Percentiles rank a stretch among this genome's conserved stretches.
phyloP scores from a whole-genome alignment of 2,113 vertebrate genomes.

The Entomyzon cyanotis region DNA sequence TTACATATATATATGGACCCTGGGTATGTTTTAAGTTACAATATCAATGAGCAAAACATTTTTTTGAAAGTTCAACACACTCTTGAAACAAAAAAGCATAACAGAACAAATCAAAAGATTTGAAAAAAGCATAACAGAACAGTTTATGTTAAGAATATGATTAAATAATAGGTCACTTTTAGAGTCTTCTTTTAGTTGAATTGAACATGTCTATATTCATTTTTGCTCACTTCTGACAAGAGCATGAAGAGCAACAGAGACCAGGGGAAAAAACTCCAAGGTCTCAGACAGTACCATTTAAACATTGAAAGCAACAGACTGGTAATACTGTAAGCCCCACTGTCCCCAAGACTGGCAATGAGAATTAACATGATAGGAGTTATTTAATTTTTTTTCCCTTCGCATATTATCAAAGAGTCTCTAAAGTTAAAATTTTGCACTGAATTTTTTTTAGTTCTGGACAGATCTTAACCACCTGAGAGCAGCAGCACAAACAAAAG shows the following conservation, averaged over 20 bases:
- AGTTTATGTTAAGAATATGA: background rate
- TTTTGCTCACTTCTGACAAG: background rate
- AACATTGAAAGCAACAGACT: background rate
- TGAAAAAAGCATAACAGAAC: background rate
- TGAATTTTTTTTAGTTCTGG: background rate
- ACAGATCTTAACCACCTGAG: background rate
- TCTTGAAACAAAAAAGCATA: background rate
- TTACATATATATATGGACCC: background rate
- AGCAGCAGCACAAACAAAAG: background rate
- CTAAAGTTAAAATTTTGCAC: background rate
- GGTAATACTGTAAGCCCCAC: background rate
- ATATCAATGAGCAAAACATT: background rate
- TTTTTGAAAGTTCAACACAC: background rate
- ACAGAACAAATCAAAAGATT: background rate
- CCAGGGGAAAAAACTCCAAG: background rate
- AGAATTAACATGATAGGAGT: background rate
- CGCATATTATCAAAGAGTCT: background rate
- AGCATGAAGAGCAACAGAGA: background rate
- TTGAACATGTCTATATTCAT: background rate
- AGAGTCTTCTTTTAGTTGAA: background rate
- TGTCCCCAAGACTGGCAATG: background rate
- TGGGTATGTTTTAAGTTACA: background rate
- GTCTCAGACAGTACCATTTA: background rate
- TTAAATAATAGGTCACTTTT: background rate
- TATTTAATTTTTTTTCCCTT: background rate